phyloP scores from a whole-genome alignment of 2,113 vertebrate species.

The Gallinago media region DNA sequence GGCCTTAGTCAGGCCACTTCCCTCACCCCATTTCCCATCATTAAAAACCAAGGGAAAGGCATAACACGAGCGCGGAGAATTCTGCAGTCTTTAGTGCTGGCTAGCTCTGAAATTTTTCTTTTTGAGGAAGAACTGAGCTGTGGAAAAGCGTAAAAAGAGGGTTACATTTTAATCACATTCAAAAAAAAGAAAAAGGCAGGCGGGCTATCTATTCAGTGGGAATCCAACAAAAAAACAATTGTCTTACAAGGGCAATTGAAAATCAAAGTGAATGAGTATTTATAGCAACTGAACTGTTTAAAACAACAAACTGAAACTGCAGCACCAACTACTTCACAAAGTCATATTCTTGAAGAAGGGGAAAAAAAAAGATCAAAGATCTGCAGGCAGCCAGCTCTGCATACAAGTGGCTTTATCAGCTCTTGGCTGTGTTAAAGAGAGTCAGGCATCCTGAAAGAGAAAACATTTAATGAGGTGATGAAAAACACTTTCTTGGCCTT shows the following conservation, averaged over 20 bases:
- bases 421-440: constrained; percentile 71
- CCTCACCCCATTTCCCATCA: background rate
- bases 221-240: constrained; percentile 65
- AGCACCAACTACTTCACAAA: constrained; percentile 73
- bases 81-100: background rate
- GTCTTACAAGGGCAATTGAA: constrained; percentile 70
- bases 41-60: background rate
- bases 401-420: constrained; percentile 72
- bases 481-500: constrained; percentile 74
- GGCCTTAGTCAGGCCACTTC: background rate
- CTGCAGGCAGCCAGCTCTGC: constrained; percentile 67
- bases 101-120: background rate
- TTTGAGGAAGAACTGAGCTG: constrained; percentile 6
- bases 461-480: constrained; percentile 76
- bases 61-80: background rate
- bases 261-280: constrained; percentile 74
- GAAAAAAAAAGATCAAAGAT: constrained; percentile 73
- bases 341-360: constrained; percentile 63
- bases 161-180: constrained; percentile 1
- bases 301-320: constrained; percentile 74
- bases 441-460: constrained; percentile 67
- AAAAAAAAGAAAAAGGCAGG: background rate
- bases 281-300: constrained; percentile 74
- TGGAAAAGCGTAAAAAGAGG: constrained; percentile 3
- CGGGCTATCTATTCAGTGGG: constrained; percentile 24